Evolutionary conservation across 2,888 invertebrate species (phyloP).

Genomic region (Mycalesis mineus): DNA sequence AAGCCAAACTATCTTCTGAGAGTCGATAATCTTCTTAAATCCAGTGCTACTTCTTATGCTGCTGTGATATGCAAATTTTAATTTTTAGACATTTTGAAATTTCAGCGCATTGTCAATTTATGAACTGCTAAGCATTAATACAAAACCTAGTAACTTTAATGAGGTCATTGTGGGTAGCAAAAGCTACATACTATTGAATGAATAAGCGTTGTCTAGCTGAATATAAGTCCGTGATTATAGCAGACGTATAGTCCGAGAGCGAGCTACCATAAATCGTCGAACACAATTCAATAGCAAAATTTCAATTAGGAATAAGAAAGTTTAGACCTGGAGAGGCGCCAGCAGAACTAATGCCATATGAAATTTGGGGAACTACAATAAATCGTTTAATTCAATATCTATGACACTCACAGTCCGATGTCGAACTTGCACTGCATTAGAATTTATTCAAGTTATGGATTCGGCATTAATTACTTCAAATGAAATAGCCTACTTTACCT

Average conservation of each 20-base stretch:
- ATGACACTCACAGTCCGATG: slow-evolving; percentile 32
- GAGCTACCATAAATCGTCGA: slow-evolving; percentile 27
- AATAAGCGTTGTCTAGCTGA: no score
- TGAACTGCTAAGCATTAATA: no score
- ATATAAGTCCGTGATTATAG: not conserved
- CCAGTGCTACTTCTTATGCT: no score
- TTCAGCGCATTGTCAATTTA: no score
- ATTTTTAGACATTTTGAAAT: no score
- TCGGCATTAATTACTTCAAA: not conserved
- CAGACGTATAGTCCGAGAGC: not conserved
- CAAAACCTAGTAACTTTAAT: no score
- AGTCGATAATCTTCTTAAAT: no score
- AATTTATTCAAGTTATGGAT: slow-evolving; percentile 5
- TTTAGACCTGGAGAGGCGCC: slow-evolving; percentile 55
- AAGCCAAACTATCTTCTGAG: no score
- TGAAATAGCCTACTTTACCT: not conserved
- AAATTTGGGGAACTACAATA: slow-evolving; percentile 50
- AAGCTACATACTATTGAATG: no score
- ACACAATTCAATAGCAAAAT: slow-evolving; percentile 45
- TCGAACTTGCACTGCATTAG: slow-evolving; percentile 14
- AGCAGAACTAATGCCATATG: slow-evolving; percentile 39
- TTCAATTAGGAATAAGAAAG: slow-evolving; percentile 49
- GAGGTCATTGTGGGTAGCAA: no score
- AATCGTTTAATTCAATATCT: slow-evolving; percentile 56
- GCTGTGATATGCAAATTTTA: no score